Evolutionary conservation across 2,113 vertebrate species (phyloP), one percentile per base, ranked within the genome.

Genomic region (Cathartes aura): DNA sequence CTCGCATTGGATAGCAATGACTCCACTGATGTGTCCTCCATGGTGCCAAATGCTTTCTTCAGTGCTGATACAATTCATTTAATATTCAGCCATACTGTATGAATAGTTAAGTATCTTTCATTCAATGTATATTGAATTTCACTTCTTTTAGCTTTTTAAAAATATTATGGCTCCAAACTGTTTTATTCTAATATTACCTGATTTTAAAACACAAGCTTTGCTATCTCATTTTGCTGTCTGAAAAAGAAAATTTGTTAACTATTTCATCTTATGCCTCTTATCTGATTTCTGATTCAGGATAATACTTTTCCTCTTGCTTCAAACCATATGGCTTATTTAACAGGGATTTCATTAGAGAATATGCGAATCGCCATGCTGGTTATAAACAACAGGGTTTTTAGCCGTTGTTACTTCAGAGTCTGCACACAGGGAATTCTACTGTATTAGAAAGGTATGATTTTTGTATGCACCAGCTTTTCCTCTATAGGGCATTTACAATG

Each of bases 251-350:
- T 12, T 21, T 36, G 7, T 53, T 85, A 92, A 60, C 24, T 60
- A 16, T 64, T 90, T 76, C 34, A 38, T 66, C 36, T 84, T 81
- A 55, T 43, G 32, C 11, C 11, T 89, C 14, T 71, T 84, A 59
- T 11, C 30, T 89, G 26, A 45, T 89, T 74, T 93, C 68, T 89
- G 36, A 59, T 84, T 95, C 64, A 84, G 16, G 47, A 55, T 70
- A 78, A 82, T 45, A 81, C 12, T 38, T 30, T 34, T 62, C 18
- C 32, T 87, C 11, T 56, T 89, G 21, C n/a, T 82, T 87, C 47
- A 58, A 84, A 82, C 8, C 26, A 85, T 93, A 91, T 75, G 60
- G 89, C 66, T 89, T 87, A 74, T 93, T 96, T 94, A 89, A n/a
- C 73, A 91, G 30, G 36, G 53, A 71, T 97, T 96, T 89, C 56